phyloP scores from a whole-genome alignment of 2,797 vertebrate species.

The Sebastes nivosus region DNA sequence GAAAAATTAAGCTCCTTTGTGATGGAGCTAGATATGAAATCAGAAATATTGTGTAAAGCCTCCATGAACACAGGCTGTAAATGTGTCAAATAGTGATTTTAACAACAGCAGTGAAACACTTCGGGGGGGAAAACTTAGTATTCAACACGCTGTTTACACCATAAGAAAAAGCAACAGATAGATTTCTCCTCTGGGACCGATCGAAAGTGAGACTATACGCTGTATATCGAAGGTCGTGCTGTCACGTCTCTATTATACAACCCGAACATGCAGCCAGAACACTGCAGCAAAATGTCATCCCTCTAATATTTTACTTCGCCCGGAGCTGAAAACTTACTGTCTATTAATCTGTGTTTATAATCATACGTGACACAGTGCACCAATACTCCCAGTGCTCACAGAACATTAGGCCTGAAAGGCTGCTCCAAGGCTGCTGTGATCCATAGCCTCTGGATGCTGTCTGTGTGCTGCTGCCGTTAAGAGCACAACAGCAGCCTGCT shows the following conservation, averaged over 20 bases:
- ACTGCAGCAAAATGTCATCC: slow-evolving; percentile 47
- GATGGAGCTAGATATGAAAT: slow-evolving; percentile 26
- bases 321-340: slow-evolving; percentile 58
- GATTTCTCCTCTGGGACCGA: slow-evolving; percentile 32
- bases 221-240: slow-evolving; percentile 46
- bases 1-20: slow-evolving; percentile 32
- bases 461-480: slow-evolving; percentile 30
- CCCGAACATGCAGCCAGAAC: slow-evolving; percentile 37
- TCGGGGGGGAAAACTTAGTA: slow-evolving; percentile 19
- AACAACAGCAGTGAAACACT: slow-evolving; percentile 11
- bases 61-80: slow-evolving; percentile 26
- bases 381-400: slow-evolving; percentile 68
- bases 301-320: slow-evolving; percentile 43
- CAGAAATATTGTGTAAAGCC: background rate
- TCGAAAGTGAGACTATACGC: slow-evolving; percentile 31
- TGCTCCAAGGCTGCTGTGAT: slow-evolving; percentile 70
- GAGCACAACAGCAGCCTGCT: slow-evolving; percentile 48
- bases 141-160: slow-evolving; percentile 30
- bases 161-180: slow-evolving; percentile 31
- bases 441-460: slow-evolving; percentile 59
- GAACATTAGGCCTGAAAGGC: slow-evolving; percentile 66
- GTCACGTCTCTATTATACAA: slow-evolving; percentile 56
- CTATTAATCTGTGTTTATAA: slow-evolving; percentile 79
- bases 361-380: slow-evolving; percentile 68
- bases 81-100: slow-evolving; percentile 33